Evolutionary conservation across 1,140 invertebrate species (phyloP), one percentile per base, ranked within the genome.

Genomic region (Pseudoatta argentina): DNA sequence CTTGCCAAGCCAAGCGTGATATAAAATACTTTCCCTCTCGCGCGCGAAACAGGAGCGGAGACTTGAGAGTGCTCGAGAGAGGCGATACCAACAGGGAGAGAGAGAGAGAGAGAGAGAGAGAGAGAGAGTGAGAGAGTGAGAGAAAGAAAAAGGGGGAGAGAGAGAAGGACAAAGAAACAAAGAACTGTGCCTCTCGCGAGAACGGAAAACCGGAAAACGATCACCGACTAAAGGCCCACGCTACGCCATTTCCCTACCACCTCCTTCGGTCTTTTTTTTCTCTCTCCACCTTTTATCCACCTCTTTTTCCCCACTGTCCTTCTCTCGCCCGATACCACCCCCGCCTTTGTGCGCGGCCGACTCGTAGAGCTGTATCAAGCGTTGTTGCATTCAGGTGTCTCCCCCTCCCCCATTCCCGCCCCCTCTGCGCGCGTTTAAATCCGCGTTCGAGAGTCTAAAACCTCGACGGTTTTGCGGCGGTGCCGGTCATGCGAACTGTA

Each of bases 1-100:
- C 95, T 95, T 95, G 93, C 94, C 93, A 94, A 95, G 94, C 94
- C 91, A 94, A 95, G 93, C 95, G 94, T 95, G 94, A 87, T 93
- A 94, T 93, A 95, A 94, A 95, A 94, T 95, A 95, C 95, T 95
- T 95, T 95, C 94, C 93, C 95, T 95, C 94, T 95, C 93, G 92
- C 39, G 77, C 77, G 34, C 87, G 91, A 91, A 88, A 89, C 82
- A 66, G 79, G 83, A 51, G 63, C 76, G 61, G 57, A 55, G 55
- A 75, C 63, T 72, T 79, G 79, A 73, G 64, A 34, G 53, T 39
- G 79, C 24, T 48, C 67, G 67, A 44, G 51, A 81, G 66, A 72
- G 67, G 53, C 24, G n/a, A 82, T 69, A 59, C 30, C 87, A 24
- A 71, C n/a, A 0, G 66, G 12, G 6, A 30, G 18, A 59, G 30